Evolutionary conservation across 2,888 invertebrate genomes (phyloP).

Genomic region (Hypselothyrea guttata): DNA sequence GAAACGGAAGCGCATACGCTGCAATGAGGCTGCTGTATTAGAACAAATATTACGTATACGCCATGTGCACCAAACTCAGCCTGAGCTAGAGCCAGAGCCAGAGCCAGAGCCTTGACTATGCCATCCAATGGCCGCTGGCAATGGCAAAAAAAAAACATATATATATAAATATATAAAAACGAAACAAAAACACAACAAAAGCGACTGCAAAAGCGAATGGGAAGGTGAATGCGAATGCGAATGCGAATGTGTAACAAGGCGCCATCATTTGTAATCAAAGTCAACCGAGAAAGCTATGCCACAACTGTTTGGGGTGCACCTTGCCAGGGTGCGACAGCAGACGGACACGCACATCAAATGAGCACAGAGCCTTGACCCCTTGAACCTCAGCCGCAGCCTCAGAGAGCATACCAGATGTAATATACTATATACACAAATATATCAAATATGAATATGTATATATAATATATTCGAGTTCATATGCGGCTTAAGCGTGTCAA

Average conservation of each 20-base stretch:
- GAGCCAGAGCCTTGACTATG: constrained; percentile 50
- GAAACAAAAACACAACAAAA: constrained; percentile 32
- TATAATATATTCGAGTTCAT: background rate
- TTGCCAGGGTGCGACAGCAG: constrained; percentile 23
- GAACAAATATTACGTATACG: constrained; percentile 41
- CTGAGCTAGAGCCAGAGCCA: background rate
- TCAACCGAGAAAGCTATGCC: constrained; percentile 49
- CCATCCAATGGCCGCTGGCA: constrained; percentile 53
- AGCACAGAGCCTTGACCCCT: constrained; percentile 58
- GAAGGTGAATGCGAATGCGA: no score
- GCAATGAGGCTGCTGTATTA: constrained; percentile 22
- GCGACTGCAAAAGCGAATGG: background rate
- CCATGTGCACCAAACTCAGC: background rate
- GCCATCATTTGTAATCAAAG: constrained; percentile 72
- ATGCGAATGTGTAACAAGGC: constrained; percentile 16
- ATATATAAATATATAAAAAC: no score
- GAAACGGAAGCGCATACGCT: constrained; percentile 41
- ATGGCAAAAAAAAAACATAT: no score
- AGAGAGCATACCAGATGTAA: background rate
- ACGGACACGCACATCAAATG: constrained; percentile 30
- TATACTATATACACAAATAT: constrained; percentile 7
- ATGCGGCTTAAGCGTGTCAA: constrained; percentile 49
- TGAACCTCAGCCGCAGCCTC: constrained; percentile 40
- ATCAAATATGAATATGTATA: background rate
- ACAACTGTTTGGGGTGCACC: constrained; percentile 43